Percentiles rank a stretch among this genome's conserved stretches.
Conservation (phyloP, 2,797 vertebrate genomes). For the Poeciliopsis gracilis region DNA sequence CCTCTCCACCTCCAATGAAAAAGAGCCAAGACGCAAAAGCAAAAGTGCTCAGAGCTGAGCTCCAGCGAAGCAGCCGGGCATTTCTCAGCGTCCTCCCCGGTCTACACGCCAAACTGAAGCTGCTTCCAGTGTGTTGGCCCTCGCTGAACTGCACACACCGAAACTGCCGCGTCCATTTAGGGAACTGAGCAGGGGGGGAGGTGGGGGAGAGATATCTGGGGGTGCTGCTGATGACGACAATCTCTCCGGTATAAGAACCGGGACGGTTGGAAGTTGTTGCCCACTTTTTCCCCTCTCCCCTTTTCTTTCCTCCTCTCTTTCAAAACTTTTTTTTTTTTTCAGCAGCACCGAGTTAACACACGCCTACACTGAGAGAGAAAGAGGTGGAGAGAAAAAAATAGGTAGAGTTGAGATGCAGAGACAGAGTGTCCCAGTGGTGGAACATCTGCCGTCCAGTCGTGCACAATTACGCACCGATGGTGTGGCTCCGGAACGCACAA, state of each 20-base stretch:
- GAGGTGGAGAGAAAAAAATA: slow-evolving; percentile 24
- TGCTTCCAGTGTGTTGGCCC: slow-evolving; percentile 78
- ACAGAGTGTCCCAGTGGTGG: slow-evolving; percentile 65
- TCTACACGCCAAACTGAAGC: slow-evolving; percentile 67
- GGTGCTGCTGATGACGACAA: slow-evolving; percentile 79
- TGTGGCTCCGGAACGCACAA: slow-evolving; percentile 45
- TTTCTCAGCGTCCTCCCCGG: slow-evolving; percentile 60
- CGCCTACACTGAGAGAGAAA: slow-evolving; percentile 45
- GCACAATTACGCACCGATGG: slow-evolving; percentile 72
- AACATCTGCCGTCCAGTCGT: slow-evolving; percentile 76
- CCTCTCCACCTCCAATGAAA: slow-evolving; percentile 37
- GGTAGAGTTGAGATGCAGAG: slow-evolving; percentile 58
- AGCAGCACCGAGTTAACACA: slow-evolving; percentile 48
- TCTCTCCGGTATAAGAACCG: slow-evolving; percentile 63
- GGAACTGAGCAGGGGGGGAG: slow-evolving; percentile 49
- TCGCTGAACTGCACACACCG: slow-evolving; percentile 76
- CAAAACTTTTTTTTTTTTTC: slow-evolving; percentile 1
- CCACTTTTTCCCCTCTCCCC: slow-evolving; percentile 19
- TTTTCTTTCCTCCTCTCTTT: slow-evolving; percentile 6
- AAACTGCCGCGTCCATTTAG: slow-evolving; percentile 81
- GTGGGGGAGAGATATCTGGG: slow-evolving; percentile 40
- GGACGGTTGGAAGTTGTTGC: slow-evolving; percentile 67
- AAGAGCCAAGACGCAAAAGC: slow-evolving; percentile 49
- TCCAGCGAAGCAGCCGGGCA: slow-evolving; percentile 66
- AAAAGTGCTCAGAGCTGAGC: slow-evolving; percentile 66